Evolutionary conservation across 1,140 invertebrate genomes (phyloP), one percentile per base, ranked within the genome.

Genomic region (Ditylenchus dipsaci): DNA sequence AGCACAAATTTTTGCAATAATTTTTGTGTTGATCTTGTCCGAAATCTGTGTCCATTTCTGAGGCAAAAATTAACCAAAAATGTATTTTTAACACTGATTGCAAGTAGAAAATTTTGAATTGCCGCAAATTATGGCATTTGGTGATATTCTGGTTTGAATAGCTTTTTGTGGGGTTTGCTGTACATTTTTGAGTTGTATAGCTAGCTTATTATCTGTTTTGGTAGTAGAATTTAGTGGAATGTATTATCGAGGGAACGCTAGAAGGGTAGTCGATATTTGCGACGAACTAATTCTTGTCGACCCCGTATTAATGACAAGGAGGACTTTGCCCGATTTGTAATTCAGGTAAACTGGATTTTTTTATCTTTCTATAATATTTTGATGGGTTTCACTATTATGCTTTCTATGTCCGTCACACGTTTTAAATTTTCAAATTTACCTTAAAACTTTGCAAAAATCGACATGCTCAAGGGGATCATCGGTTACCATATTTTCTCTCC

Each of bases 1-100:
- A 74, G 43, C 15, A 60, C 33, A 56, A 76, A 68, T 21, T 75
- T 62, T 27, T 75, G 30, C 1, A 73, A 27, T 19, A 57, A 26
- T 76, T 53, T 26, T 53, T 53, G n/a, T 53, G n/a, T 26, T 26
- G 49, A 15, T 53, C 49, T 26, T 53, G 49, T 15, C n/a, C n/a
- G n/a, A 53, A 19, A 26, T 26, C 49, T 21, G 8, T 8, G 15
- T 53, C 49, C 49, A 53, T 53, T 53, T 53, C 15, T 17, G 3
- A 7, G 49, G 49, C 43, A 21, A 15, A 53, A 53, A 53, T 8
- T 7, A 17, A 26, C 8, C 3, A 15, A 33, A n/a, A 45, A 23
- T 45, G 1, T 19, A 7, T 30, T 15, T 27, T 7, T 7, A 29
- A 17, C 27, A 61, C 29, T 61, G n/a, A 45, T 3, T 7, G 15